phyloP scores from a whole-genome alignment of 2,113 vertebrate species.

The Arenaria interpres region DNA sequence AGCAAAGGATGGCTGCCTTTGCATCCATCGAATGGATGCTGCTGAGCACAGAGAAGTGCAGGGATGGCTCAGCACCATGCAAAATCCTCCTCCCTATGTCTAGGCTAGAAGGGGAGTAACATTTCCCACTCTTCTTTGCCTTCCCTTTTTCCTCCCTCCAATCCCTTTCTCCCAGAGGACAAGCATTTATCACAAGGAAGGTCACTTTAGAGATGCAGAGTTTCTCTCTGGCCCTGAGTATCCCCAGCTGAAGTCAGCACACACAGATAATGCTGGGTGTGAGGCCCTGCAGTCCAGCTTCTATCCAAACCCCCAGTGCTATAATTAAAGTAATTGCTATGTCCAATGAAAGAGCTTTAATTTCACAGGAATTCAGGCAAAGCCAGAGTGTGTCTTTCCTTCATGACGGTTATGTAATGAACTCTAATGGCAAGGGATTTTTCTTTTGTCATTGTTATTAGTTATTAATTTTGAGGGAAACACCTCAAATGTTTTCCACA shows the following conservation, averaged over 20 bases:
- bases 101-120: background rate
- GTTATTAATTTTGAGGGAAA: background rate
- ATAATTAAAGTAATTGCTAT: slow-evolving; percentile 79
- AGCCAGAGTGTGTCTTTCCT: slow-evolving; percentile 60
- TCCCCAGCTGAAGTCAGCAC: slow-evolving; percentile 19
- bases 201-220: background rate
- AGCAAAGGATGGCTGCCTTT: background rate
- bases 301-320: slow-evolving; percentile 57
- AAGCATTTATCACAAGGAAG: background rate
- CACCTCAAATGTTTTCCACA: background rate
- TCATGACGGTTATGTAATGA: slow-evolving; percentile 35
- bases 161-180: background rate
- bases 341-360: slow-evolving; percentile 76
- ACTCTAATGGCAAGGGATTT: background rate
- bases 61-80: background rate
- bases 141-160: background rate
- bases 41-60: accelerated
- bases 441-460: background rate
- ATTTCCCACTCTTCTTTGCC: background rate
- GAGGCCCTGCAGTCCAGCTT: slow-evolving; percentile 13
- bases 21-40: too few species aligned
- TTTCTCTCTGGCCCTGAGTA: background rate
- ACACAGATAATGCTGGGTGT: background rate
- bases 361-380: slow-evolving; percentile 79
- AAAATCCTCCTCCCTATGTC: background rate